These are phyloP conservation scores for Carduelis carduelis DNA, from an alignment of 2,797 vertebrate species.

Conservation along the genomic window DNA sequence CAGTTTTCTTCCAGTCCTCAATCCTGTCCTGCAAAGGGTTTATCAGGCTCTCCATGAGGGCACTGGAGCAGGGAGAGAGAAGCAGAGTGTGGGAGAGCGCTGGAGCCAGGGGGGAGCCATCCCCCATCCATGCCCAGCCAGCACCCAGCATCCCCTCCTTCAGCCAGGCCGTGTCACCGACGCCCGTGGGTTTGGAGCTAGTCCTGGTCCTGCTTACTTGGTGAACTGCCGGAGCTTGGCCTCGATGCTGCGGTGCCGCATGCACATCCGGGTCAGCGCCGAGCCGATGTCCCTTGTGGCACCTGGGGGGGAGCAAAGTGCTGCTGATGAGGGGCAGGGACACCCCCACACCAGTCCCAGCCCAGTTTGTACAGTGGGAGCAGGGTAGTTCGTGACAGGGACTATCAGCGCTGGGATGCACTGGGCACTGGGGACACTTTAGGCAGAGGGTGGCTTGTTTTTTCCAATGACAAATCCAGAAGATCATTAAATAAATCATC, in stretches of 20 bases:
- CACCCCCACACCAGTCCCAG: background rate
- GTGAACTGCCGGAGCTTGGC: conserved; percentile 96
- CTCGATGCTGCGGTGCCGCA: conserved; percentile 97
- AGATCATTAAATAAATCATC: background rate
- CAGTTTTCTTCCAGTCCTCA: conserved; percentile 97
- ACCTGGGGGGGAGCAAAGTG: conserved; percentile 65
- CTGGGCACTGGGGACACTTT: background rate
- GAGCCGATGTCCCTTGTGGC: conserved; percentile 94
- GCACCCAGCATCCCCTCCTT: background rate
- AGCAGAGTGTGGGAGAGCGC: background rate
- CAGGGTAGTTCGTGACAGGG: rapidly evolving
- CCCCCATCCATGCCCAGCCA: rapidly evolving
- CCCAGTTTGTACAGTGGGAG: background rate
- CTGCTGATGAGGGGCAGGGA: rapidly evolving
- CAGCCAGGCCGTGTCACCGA: rapidly evolving
- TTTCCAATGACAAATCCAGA: rapidly evolving
- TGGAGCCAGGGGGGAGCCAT: rapidly evolving
- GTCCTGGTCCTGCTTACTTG: conserved; percentile 77
- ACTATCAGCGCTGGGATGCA: rapidly evolving
- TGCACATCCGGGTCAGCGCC: conserved; percentile 95
- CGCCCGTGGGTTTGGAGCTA: background rate
- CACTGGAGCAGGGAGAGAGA: conserved; percentile 70
- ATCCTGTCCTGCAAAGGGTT: conserved; percentile 94
- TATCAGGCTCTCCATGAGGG: conserved; percentile 94
- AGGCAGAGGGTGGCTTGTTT: background rate